Evolutionary conservation across 2,113 vertebrate genomes (phyloP), one percentile per base, ranked within the genome.

Genomic region (Cyphomyrus plagiostoma): DNA sequence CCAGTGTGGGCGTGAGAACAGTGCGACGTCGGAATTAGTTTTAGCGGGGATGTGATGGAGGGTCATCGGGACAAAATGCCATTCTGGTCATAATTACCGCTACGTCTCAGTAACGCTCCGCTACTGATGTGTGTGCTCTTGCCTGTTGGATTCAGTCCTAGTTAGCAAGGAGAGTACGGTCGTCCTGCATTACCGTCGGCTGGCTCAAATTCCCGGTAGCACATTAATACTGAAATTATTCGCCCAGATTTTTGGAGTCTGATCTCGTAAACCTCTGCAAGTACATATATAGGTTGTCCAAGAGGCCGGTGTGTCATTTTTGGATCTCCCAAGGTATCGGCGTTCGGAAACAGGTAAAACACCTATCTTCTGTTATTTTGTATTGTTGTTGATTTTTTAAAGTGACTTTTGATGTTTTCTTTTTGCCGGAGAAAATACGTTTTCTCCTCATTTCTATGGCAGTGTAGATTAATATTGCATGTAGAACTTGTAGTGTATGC

Each of bases 71-170:
- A 84, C 21, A 52, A 86, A 19, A 50, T 53, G 85, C 85, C 48
- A 86, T 86, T 26, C 46, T 11, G 46, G 46, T 6, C 49, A 6
- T 86, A 26, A 86, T 52, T 52, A 35, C 48, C 48, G 46, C 85
- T 52, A 52, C 85, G 49, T 53, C n/a, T 52, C 21, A 23, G 85
- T 35, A 26, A 52, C 85, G 85, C 26, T 86, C 84, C 46, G 23
- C 35, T 4, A 52, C 52, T 23, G 17, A 58, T 48, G 77, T 84
- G 80, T 8, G 77, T 62, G 80, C 89, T 52, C 42, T 35, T 84
- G 89, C 53, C 89, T 89, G 89, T 89, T 62, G 89, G 80, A 84
- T 58, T 84, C 80, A 58, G 17, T 30, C 9, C 86, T 30, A 46
- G 77, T 89, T 58, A 26, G 45, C 50, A 58, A 26, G 49, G 26